Evolutionary conservation across 2,113 vertebrate species (phyloP), one percentile per base, ranked within the genome.

Genomic region (Calcarius ornatus): DNA sequence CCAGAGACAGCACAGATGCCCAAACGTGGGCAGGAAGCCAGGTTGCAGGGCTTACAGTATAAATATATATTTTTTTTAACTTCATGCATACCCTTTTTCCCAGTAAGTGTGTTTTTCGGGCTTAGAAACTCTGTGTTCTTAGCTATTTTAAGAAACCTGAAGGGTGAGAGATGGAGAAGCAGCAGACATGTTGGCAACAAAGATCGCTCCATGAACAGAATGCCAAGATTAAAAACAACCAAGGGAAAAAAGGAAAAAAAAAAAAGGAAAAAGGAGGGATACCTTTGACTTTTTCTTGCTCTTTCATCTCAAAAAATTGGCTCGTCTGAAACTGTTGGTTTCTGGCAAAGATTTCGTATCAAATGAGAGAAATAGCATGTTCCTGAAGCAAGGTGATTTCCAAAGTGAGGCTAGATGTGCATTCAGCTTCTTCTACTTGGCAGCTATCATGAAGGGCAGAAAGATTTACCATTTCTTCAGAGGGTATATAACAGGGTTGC

Each of bases 1-100:
- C 94, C 93, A 96, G 96, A 97, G 96, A 97, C 93, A 95, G 84
- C 94, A 94, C 94, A 96, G 95, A 95, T 96, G 94, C 95, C 95
- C 87, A 95, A 94, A 94, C 24, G 81, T 95, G 59, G 94, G 95
- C 93, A 96, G 96, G 15, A 95, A 95, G 93, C 94, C 91, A 94
- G 87, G 63, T 86, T 97, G 81, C 87, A 88, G 89, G 93, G 93
- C 73, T 96, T 96, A 91, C 87, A 92, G 91, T 96, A 95, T 94
- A 96, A 97, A 95, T 97, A 96, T 92, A 92, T 96, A 12, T 78
- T 88, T 95, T 95, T 86, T 92, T 88, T 90, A 91, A 88, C 84
- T 94, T 95, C 50, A 84, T 96, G 85, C 91, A 93, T 93, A 91
- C 65, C 86, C 81, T 86, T 94, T 96, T 96, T 81, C 93, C 91